Evolutionary conservation across 2,888 invertebrate genomes (phyloP).

Genomic region (Strigamia crassipes): DNA sequence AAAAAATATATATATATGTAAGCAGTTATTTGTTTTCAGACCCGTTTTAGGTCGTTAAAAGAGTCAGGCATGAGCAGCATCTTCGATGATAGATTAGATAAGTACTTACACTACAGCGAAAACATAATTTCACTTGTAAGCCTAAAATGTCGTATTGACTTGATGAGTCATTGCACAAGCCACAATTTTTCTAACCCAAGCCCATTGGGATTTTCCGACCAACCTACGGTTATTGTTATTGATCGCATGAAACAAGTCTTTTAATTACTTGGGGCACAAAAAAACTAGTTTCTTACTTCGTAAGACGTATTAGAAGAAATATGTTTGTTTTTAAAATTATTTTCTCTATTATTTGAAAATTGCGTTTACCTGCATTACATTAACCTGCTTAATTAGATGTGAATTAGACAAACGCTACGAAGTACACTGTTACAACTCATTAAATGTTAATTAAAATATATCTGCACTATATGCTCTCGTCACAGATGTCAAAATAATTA

Average conservation of each 20-base stretch:
- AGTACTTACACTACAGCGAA: background rate
- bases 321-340: too few species aligned
- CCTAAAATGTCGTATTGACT: background rate
- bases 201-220: background rate
- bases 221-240: constrained; percentile 17
- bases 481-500: background rate
- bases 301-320: too few species aligned
- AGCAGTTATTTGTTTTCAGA: too few species aligned
- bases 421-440: constrained; percentile 3
- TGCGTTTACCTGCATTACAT: too few species aligned
- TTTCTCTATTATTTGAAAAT: too few species aligned
- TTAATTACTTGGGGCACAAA: background rate
- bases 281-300: background rate
- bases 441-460: constrained; percentile 29
- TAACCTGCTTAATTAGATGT: background rate
- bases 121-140: background rate
- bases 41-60: too few species aligned
- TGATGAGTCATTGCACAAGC: background rate
- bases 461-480: background rate
- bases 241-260: background rate
- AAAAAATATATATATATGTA: too few species aligned
- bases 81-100: too few species aligned
- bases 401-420: background rate
- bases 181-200: constrained; percentile 4
- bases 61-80: too few species aligned